Evolutionary conservation across 2,888 invertebrate genomes (phyloP).

Genomic region (Leptinotarsa peninsularis): DNA sequence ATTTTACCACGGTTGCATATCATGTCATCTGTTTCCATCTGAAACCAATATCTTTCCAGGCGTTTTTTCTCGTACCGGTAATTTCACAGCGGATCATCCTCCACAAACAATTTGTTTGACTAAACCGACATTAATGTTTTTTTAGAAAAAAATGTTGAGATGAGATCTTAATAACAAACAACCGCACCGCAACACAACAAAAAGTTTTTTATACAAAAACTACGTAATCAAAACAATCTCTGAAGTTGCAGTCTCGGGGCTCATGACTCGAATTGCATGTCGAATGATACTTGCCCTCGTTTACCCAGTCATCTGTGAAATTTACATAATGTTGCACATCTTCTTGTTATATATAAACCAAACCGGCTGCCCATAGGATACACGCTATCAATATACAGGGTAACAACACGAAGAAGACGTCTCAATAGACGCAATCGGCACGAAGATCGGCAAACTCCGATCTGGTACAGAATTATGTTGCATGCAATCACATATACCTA

Average conservation of each 20-base stretch:
- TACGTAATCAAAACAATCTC: not conserved
- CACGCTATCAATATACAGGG: slow-evolving; percentile 19
- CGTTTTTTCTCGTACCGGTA: no score
- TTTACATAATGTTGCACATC: slow-evolving; percentile 36
- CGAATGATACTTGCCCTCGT: slow-evolving; percentile 28
- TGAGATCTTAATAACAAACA: not conserved
- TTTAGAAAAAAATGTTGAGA: not conserved
- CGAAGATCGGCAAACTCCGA: slow-evolving; percentile 2
- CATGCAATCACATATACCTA: slow-evolving; percentile 7
- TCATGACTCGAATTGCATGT: slow-evolving; percentile 29
- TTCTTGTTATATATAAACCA: slow-evolving; percentile 15
- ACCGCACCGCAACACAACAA: not conserved
- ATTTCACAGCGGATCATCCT: no score
- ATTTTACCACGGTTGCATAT: no score
- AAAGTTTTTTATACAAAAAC: not conserved
- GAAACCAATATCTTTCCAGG: no score
- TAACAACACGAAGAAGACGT: slow-evolving; percentile 15
- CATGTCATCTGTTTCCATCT: no score
- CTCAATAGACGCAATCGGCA: slow-evolving; percentile 10
- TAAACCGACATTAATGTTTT: no score
- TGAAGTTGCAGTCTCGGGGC: not conserved
- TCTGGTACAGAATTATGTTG: slow-evolving; percentile 12
- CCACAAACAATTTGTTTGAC: no score
- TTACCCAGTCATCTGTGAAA: slow-evolving; percentile 40
- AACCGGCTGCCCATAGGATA: slow-evolving; percentile 11